phyloP scores from a whole-genome alignment of 2,113 vertebrate genomes.

The Synodontis membranacea region DNA sequence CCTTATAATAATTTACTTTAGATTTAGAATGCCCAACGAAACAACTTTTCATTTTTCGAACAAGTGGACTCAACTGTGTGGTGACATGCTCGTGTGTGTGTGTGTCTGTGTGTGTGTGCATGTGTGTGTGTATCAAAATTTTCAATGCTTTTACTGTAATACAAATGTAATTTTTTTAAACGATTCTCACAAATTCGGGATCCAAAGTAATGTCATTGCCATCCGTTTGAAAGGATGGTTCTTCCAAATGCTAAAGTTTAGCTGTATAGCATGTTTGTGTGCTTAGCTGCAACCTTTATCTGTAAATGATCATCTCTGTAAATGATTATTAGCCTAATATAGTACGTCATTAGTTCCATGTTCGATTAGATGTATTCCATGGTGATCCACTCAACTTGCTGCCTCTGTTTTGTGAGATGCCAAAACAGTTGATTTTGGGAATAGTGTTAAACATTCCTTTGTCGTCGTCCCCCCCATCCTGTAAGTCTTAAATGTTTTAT shows the following conservation, averaged over 20 bases:
- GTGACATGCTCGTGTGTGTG: too few species aligned
- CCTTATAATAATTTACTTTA: too few species aligned
- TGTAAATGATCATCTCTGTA: not conserved
- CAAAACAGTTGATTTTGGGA: constrained; percentile 22
- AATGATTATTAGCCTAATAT: not conserved
- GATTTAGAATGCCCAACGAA: too few species aligned
- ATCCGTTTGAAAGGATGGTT: not conserved
- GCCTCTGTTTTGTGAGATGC: constrained; percentile 5
- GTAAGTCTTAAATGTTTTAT: constrained; percentile 31
- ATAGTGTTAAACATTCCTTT: constrained; percentile 33
- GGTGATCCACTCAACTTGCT: not conserved
- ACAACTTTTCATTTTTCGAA: too few species aligned
- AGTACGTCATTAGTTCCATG: not conserved
- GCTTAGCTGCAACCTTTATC: not conserved
- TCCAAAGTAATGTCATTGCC: not conserved
- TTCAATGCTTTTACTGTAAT: too few species aligned
- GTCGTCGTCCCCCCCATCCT: not conserved
- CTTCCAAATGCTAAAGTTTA: not conserved
- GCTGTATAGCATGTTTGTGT: not conserved
- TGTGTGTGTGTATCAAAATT: too few species aligned
- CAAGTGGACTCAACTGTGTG: too few species aligned
- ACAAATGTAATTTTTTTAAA: constrained; percentile 12
- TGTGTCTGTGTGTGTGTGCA: too few species aligned
- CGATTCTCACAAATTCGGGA: not conserved
- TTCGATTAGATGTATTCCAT: not conserved